Base-by-base conservation (phyloP, 1,140 invertebrate genomes). In the Drosophila prosaltans region DNA sequence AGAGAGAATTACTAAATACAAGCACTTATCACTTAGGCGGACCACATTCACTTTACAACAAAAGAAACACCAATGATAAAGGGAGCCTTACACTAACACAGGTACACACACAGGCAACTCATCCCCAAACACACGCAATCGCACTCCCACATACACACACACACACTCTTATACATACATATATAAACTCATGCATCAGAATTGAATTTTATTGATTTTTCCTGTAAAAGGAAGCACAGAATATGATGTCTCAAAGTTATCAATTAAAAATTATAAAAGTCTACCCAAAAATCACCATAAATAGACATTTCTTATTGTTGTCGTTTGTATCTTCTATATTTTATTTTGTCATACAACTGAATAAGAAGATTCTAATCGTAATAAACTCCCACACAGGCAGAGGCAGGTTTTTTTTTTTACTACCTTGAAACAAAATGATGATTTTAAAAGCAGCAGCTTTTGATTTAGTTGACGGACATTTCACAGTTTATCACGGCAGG, bases 181-280 rank as follows among this genome's bases (percentile, higher is more conserved):
- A 36, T 36, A 36, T 36, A 36, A 2, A 36, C 32, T 36, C 45
- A 39, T 62, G 61, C 72, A 67, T 86, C 76, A 73, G 70, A 76
- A 70, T 83, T 88, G 72, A 78, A 80, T 41, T 80, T 88, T 88
- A 88, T 88, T 84, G 84, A 88, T 88, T 88, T 88, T 89, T 88
- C 84, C 84, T 89, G 83, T 75, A 75, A 61, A 89, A 83, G 80
- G 83, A 83, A 80, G 45, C 48, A 26, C 45, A 72, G 26, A 66
- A 71, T 65, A 62, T 64, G 79, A 51, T 43, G 21, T 54, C 48
- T 24, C n/a, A 60, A 61, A 67, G 32, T 43, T 26, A 58, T 40
- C 36, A 66, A 60, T 65, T 57, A 70, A 59, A 39, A 9, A 26
- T 40, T 6, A 45, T 8, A 39, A 39, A 32, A n/a, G 55, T 21